phyloP scores from a whole-genome alignment of 1,140 invertebrate species.

The Monomorium pharaonis region DNA sequence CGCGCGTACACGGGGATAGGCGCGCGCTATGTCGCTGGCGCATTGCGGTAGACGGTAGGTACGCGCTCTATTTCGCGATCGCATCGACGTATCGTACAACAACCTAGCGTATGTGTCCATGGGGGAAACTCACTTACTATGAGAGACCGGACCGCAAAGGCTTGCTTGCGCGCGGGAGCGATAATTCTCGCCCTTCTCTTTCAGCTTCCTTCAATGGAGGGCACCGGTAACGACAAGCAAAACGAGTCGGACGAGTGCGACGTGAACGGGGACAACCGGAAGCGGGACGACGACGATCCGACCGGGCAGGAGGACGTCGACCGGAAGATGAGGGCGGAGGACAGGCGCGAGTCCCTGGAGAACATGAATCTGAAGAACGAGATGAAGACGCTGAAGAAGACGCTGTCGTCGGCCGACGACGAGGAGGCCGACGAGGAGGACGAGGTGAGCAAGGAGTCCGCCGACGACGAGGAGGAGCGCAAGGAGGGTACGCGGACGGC shows the following conservation, averaged over 20 bases:
- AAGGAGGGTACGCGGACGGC: slow-evolving; percentile 33
- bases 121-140: too few species aligned
- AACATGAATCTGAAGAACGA: slow-evolving; percentile 56
- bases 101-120: not conserved
- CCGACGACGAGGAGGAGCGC: slow-evolving; percentile 66
- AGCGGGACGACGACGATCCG: slow-evolving; percentile 51
- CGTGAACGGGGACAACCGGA: slow-evolving; percentile 60
- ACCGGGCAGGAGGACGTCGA: slow-evolving; percentile 54
- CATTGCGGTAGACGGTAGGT: slow-evolving; percentile 52
- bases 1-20: not conserved
- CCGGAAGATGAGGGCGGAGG: slow-evolving; percentile 43
- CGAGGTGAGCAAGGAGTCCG: slow-evolving; percentile 64
- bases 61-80: slow-evolving; percentile 64
- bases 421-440: slow-evolving; percentile 68
- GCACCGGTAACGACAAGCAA: slow-evolving; percentile 76
- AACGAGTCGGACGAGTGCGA: slow-evolving; percentile 79
- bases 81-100: slow-evolving; percentile 29
- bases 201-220: slow-evolving; percentile 81
- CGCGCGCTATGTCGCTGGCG: slow-evolving; percentile 31
- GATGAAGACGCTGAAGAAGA: slow-evolving; percentile 54
- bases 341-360: slow-evolving; percentile 64
- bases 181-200: slow-evolving; percentile 34
- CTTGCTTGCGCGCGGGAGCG: not conserved
- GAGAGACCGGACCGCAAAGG: too few species aligned
- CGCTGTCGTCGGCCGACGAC: slow-evolving; percentile 69